Evolutionary conservation across 2,888 invertebrate genomes (phyloP), one percentile per base, ranked within the genome.

Genomic region (Callinectes sapidus): DNA sequence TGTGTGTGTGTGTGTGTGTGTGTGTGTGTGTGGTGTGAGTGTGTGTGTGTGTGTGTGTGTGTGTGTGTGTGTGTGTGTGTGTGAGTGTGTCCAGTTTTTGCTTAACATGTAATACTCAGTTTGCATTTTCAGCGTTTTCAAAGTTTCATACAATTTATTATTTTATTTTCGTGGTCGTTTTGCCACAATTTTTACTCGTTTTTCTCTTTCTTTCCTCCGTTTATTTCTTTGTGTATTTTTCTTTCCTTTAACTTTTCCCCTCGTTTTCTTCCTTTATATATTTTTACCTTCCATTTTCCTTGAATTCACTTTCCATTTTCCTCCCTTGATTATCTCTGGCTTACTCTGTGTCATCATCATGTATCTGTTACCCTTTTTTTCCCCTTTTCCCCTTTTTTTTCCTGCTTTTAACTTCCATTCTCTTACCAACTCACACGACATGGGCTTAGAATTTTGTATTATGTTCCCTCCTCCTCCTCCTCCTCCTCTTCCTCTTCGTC

Each of bases 41-140:
- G 71, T 71, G 71, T 71, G 71, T 71, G 71, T 71, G 66, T 71
- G 66, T 71, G 66, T 71, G 66, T 71, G 66, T 71, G 66, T 71
- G 71, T 71, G 71, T 71, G 28, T 71, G 71, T 71, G 71, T 71
- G 71, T 71, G 71, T 71, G 71, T 71, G n/a, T 71, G 71, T n/a
- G n/a, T 71, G 71, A 28, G n/a, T 71, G n/a, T 71, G n/a, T 28
- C 2, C 28, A 71, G 23, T 71, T 71, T n/a, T n/a, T 10, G n/a
- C 28, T 71, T n/a, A 71, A 71, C 28, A 28, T 71, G 71, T 71
- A 71, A 71, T 71, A 71, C n/a, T 71, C 71, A 28, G n/a, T 28
- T 71, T 71, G 71, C 28, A 28, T 71, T 71, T 71, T 71, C 16
- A 61, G 23, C n/a, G 6, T 71, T 13, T 28, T 71, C 71, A 28